Evolutionary conservation across 1,140 invertebrate genomes (phyloP), one percentile per base, ranked within the genome.

Genomic region (Geopemphigus sp.): DNA sequence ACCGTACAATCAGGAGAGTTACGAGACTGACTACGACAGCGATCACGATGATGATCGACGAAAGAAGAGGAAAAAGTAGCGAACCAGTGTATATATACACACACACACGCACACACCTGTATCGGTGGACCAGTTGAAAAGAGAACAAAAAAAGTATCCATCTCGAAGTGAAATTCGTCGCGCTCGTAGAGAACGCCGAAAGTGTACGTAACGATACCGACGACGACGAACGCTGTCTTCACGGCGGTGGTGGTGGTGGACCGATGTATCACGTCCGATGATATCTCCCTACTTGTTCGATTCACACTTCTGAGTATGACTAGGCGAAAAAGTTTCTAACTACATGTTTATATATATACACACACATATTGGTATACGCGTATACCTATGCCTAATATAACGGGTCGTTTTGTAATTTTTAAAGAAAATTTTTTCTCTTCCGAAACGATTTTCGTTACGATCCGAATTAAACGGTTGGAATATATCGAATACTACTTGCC

Each of bases 131-230:
- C 53, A 4, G 39, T 24, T n/a, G 22, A 68, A 50, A 50, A 17
- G 26, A 68, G 10, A 50, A 22, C 0, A 50, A 50, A 68, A 26
- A 47, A 68, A 22, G 14, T 32, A 63, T 45, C 8, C 17, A 68
- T 68, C 8, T 17, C 22, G 3, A 26, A 68, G 66, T 68, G 66
- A 68, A 68, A 68, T 68, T 50, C 66, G 66, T 68, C 45, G 22
- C 39, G 66, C 66, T 68, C 22, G 39, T 68, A 68, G n/a, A 68
- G 47, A 68, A 68, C 39, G 66, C 66, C 66, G 45, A 50, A 19
- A 50, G 47, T 50, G 47, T 50, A 50, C 10, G 32, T 39, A 8
- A n/a, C 54, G 10, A 22, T 10, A 5, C 8, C 17, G 17, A n/a
- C 64, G 64, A 66, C 32, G 39, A 39, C 32, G 32, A 39, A 39